Base-by-base conservation (phyloP, 2,113 vertebrate species). In the Otolemur garnettii region DNA sequence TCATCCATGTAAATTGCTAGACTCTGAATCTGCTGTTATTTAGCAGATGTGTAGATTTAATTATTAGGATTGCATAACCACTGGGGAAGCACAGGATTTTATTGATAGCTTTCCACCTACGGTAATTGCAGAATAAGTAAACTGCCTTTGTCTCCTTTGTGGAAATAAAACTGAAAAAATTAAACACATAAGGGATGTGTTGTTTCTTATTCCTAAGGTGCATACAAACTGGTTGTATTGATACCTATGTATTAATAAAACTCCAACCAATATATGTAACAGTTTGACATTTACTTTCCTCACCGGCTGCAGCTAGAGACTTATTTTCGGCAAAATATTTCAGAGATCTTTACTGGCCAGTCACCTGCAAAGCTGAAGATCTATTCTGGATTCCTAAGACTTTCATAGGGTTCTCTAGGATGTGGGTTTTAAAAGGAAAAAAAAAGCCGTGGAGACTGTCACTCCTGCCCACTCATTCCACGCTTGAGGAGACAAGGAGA, bases 21-120 rank as follows among this genome's bases (percentile, higher is more conserved):
- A 95, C 95, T 94, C 93, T 83, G 93, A 96, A 80, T 97, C 90
- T 87, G 93, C 95, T 97, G 93, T 98, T 97, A 96, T 97, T 97
- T 97, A 97, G 97, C 97, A 98, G 97, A 97, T 97, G 97, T 98
- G 97, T 97, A 97, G 97, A 98, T 97, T 97, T 98, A 98, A 97
- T 98, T 98, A 98, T 98, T 98, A 97, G 97, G 93, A 97, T 96
- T 97, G 84, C 85, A 86, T 97, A 96, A 96, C 93, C 95, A 87
- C 94, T 93, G 68, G 97, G 95, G 95, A 92, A 80, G 95, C 80
- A 62, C 14, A 50, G 10, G 85, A 50, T 96, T 96, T 97, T 97
- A 97, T 95, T 96, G 97, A 97, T 97, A 92, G 93, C 78, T 95
- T 92, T 91, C 92, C 87, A 96, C 95, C 90, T 97, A 96, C 7